Percentiles rank a stretch among this genome's conserved stretches.
These are phyloP conservation scores for Platypus cylindrus DNA, from an alignment of 2,888 invertebrate species.

Conservation along the genomic window DNA sequence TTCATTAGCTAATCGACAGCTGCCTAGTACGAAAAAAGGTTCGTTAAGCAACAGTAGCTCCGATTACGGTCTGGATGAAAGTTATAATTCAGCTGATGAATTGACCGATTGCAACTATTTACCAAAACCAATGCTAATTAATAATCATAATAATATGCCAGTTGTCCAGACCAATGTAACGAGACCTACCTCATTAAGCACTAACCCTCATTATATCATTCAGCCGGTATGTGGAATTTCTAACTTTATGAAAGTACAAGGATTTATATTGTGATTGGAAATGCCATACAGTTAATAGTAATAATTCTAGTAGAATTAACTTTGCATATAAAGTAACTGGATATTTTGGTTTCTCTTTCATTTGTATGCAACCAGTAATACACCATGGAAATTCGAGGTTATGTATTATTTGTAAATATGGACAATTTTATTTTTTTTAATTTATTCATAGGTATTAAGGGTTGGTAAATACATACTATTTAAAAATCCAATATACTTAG, in stretches of 20 bases:
- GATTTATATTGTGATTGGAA: no score
- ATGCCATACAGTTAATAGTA: no score
- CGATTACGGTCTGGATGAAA: conserved; percentile 68
- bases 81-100: conserved; percentile 49
- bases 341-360: no score
- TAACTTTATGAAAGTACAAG: conserved; percentile 2
- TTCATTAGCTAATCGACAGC: conserved; percentile 57
- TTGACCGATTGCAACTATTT: conserved; percentile 34
- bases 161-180: conserved; percentile 3
- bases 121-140: conserved; percentile 8
- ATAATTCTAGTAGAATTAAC: no score
- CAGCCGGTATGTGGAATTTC: conserved; percentile 14
- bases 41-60: conserved; percentile 44
- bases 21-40: conserved; percentile 45
- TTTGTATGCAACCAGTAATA: no score
- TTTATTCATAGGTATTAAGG: no score
- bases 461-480: no score
- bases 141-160: conserved; percentile 1
- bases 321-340: no score
- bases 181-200: conserved; percentile 13
- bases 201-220: conserved; percentile 16
- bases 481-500: no score
- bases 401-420: no score
- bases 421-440: no score
- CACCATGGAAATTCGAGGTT: no score